phyloP scores from a whole-genome alignment of 2,113 vertebrate species.

The Phylloscopus trochiloides region DNA sequence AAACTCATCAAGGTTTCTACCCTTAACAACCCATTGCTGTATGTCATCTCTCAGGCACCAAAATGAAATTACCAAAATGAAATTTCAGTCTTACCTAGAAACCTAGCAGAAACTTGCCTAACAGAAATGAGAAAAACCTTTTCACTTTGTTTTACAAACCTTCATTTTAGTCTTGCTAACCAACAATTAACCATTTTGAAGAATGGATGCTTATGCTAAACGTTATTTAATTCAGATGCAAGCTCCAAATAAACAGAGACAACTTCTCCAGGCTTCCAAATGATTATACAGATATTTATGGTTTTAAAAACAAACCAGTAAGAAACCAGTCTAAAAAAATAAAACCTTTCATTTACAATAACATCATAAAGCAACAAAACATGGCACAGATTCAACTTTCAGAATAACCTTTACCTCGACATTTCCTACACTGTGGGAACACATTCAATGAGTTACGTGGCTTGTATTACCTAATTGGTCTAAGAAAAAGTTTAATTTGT shows the following conservation, averaged over 20 bases:
- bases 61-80: background rate
- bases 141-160: background rate
- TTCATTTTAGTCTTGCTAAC: background rate
- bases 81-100: background rate
- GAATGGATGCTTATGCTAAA: background rate
- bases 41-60: background rate
- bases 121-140: background rate
- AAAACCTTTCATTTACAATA: background rate
- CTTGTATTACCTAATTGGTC: background rate
- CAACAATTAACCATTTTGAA: background rate
- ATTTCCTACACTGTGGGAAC: background rate
- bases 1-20: background rate
- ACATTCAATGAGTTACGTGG: background rate
- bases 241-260: background rate
- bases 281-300: background rate
- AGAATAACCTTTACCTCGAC: background rate
- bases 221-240: background rate
- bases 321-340: background rate
- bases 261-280: background rate
- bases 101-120: background rate
- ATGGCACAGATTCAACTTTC: background rate
- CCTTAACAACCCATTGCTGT: background rate
- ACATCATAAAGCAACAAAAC: background rate
- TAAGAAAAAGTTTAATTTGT: background rate
- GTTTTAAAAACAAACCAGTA: background rate